Evolutionary conservation across 2,113 vertebrate genomes (phyloP).

Genomic region (Syrmaticus mikado): DNA sequence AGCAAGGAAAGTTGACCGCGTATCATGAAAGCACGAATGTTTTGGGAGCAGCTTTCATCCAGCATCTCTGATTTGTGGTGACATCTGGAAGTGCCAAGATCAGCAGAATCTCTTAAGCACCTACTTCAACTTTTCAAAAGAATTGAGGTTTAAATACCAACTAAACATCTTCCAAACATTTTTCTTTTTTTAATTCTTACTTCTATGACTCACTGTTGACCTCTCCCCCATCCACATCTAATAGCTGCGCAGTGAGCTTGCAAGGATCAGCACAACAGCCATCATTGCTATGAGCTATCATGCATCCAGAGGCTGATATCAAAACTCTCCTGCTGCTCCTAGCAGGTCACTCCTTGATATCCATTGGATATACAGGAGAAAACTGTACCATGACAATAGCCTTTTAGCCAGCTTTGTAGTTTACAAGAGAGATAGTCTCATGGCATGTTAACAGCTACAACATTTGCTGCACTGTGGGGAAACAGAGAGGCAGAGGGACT

Average conservation of each 20-base stretch:
- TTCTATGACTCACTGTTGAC: not conserved
- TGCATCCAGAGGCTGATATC: not conserved
- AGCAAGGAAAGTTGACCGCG: not conserved
- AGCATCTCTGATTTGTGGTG: slow-evolving; percentile 13
- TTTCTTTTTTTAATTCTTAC: not conserved
- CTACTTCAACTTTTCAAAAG: not conserved
- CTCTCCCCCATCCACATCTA: not conserved
- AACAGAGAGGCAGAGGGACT: not conserved
- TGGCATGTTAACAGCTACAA: not conserved
- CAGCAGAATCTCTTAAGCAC: not conserved
- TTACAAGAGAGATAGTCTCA: not conserved
- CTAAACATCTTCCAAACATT: slow-evolving; percentile 8
- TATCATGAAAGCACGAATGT: slow-evolving; percentile 25
- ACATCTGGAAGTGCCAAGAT: not conserved
- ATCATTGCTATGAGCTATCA: not conserved
- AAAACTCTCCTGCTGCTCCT: not conserved
- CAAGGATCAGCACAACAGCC: not conserved
- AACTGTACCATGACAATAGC: not conserved
- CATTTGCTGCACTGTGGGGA: rapidly evolving
- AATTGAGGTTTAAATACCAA: slow-evolving; percentile 1
- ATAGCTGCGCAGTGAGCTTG: not conserved
- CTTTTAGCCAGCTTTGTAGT: not conserved
- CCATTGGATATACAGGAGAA: not conserved
- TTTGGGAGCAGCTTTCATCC: slow-evolving; percentile 38
- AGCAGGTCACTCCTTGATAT: not conserved